Conservation (phyloP, 2,113 vertebrate species). For the Ahaetulla prasina region DNA sequence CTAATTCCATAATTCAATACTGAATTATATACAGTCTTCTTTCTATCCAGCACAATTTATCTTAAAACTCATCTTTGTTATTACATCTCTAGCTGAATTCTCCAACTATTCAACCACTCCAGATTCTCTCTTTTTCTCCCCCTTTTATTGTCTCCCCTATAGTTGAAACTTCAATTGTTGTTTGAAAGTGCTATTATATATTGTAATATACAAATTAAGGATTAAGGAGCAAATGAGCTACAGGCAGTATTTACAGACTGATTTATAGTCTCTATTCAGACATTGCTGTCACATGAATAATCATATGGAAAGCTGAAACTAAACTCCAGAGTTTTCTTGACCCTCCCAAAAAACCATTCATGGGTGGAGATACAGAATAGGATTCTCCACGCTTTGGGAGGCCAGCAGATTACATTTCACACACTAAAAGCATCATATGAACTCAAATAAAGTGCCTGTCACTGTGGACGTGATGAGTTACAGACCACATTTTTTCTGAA, state of each 20-base stretch:
- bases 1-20: not conserved
- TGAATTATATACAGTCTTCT: not conserved
- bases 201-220: not conserved
- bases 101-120: not conserved
- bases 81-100: not conserved
- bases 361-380: not conserved
- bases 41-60: not conserved
- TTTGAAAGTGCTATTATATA: not conserved
- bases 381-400: not conserved
- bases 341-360: not conserved
- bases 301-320: not conserved
- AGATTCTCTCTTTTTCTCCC: not conserved
- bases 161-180: not conserved
- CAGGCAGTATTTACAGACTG: not conserved
- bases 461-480: not conserved
- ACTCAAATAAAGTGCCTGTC: not conserved
- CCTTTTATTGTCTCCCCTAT: not conserved
- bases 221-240: not conserved
- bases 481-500: not conserved
- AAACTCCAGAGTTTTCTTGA: not conserved
- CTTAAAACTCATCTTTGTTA: not conserved
- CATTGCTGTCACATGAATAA: not conserved
- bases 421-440: not conserved
- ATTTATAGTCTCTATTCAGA: not conserved
- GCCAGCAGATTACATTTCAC: not conserved